Conservation (phyloP, 1,140 invertebrate species). For the Diorhabda carinulata region DNA sequence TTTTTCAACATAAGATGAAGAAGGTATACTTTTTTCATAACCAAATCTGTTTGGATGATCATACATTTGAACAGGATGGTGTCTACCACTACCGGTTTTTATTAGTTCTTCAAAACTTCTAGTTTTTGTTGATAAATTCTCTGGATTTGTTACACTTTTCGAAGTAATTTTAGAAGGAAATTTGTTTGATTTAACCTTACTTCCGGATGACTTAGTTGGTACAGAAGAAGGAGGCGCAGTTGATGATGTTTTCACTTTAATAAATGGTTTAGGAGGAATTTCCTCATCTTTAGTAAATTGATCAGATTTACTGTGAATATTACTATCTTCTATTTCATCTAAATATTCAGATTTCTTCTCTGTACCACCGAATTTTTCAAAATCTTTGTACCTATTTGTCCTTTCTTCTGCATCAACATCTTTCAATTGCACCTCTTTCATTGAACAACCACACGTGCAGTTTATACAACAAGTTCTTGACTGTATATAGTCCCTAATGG, state of each 20-base stretch:
- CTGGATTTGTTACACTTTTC: not conserved
- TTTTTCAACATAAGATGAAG: constrained; percentile 29
- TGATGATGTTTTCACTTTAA: constrained; percentile 26
- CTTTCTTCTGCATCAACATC: too few species aligned
- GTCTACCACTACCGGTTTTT: not conserved
- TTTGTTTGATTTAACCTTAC: not conserved
- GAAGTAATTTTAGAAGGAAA: not conserved
- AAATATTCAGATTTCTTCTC: not conserved
- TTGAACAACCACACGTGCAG: not conserved
- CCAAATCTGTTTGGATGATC: constrained; percentile 32
- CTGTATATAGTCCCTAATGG: constrained; percentile 14
- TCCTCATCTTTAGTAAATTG: constrained; percentile 9
- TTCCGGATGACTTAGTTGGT: not conserved
- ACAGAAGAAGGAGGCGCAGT: not conserved
- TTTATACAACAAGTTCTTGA: not conserved
- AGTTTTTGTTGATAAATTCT: not conserved
- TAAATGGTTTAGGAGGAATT: constrained; percentile 32
- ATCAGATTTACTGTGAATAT: constrained; percentile 15
- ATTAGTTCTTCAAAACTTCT: not conserved
- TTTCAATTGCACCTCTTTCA: too few species aligned
- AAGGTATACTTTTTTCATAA: constrained; percentile 15
- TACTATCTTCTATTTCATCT: constrained; percentile 7
- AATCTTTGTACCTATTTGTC: too few species aligned
- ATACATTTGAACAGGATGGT: constrained; percentile 31
- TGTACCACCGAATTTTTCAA: too few species aligned